These are phyloP conservation scores for Anableps anableps DNA, from an alignment of 2,797 vertebrate genomes.

Conservation along the genomic window DNA sequence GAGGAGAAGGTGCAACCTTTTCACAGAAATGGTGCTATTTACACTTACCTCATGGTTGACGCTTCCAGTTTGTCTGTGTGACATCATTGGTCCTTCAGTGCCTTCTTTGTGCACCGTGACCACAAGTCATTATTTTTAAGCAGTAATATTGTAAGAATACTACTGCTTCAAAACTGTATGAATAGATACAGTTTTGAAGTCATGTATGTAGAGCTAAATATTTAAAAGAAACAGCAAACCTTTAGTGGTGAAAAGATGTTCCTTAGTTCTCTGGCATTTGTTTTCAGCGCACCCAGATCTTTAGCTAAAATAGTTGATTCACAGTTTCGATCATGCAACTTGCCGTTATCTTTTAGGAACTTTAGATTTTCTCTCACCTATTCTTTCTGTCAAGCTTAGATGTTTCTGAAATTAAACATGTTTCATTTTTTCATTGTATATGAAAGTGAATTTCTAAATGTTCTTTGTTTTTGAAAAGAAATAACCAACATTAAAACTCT, in stretches of 20 bases:
- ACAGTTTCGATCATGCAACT: too few species aligned
- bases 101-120: background rate
- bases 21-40: slow-evolving; percentile 24
- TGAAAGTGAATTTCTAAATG: background rate
- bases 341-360: too few species aligned
- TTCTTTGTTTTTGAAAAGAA: background rate
- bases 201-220: background rate
- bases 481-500: background rate
- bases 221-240: background rate
- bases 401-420: background rate
- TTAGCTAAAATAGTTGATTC: background rate
- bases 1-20: slow-evolving; percentile 13
- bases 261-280: background rate
- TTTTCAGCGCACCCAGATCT: background rate
- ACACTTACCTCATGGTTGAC: slow-evolving; percentile 29
- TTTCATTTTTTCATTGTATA: background rate
- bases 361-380: background rate
- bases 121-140: too few species aligned
- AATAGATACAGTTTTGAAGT: background rate
- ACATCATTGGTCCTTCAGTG: background rate
- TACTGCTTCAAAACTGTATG: background rate
- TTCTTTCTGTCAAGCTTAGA: background rate
- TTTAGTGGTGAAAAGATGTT: background rate
- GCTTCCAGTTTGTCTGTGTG: background rate
- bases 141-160: background rate